Percentiles rank a stretch among this genome's conserved stretches.
Evolutionary conservation across 2,113 vertebrate genomes (phyloP).

Genomic region (Pangasianodon hypophthalmus): DNA sequence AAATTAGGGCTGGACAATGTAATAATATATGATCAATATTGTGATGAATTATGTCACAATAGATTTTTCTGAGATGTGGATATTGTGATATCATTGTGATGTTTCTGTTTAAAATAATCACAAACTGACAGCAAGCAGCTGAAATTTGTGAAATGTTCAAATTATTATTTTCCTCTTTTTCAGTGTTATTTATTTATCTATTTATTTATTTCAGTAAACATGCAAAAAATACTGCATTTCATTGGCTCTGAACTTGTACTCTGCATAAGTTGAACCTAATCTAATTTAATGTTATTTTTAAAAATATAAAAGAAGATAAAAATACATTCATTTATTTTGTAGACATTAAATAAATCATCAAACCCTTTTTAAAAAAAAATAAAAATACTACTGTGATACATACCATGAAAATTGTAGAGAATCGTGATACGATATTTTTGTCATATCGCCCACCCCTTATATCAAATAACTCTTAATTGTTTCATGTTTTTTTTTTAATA

Average conservation of each 20-base stretch:
- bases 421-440: neutral
- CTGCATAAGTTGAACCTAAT: too few relatives aligned
- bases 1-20: too few relatives aligned
- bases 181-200: neutral
- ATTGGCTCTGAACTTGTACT: too few relatives aligned
- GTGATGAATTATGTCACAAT: too few relatives aligned
- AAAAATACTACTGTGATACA: neutral
- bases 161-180: neutral
- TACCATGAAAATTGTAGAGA: too few relatives aligned
- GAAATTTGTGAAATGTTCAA: neutral
- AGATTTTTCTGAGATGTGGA: neutral
- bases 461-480: neutral
- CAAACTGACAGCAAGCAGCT: neutral
- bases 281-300: neutral
- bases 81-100: neutral
- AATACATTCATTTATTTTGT: neutral
- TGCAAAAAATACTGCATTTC: too few relatives aligned
- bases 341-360: neutral
- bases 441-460: neutral
- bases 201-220: neutral
- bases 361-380: too few relatives aligned
- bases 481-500: neutral
- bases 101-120: neutral
- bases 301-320: neutral
- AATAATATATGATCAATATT: too few relatives aligned